phyloP scores from a whole-genome alignment of 2,113 vertebrate species.

The Myiozetetes cayanensis region DNA sequence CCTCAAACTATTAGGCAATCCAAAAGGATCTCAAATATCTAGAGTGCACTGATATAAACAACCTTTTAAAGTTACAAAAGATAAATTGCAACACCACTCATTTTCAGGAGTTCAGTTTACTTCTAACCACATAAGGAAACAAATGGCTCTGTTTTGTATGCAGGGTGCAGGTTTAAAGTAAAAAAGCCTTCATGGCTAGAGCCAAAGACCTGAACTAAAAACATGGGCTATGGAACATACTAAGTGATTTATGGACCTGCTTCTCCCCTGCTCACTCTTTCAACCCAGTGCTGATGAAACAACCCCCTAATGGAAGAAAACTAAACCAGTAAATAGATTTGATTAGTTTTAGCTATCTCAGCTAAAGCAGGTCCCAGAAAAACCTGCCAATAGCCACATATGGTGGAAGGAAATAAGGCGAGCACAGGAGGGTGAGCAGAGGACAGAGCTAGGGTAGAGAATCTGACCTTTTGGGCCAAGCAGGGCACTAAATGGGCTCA shows the following conservation, averaged over 20 bases:
- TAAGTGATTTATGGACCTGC: neutral
- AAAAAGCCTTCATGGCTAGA: neutral
- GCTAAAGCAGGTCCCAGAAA: neutral
- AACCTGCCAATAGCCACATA: neutral
- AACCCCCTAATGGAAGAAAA: neutral
- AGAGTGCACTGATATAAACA: neutral
- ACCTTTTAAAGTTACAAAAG: neutral
- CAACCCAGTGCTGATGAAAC: neutral
- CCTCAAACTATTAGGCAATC: neutral
- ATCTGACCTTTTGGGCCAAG: neutral
- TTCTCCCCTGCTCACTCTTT: neutral
- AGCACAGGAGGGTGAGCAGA: neutral
- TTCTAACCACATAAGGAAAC: neutral
- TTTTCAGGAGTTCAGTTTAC: neutral
- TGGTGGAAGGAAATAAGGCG: neutral
- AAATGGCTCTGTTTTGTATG: neutral
- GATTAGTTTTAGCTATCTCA: neutral
- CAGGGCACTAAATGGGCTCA: neutral
- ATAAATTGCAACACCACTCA: neutral
- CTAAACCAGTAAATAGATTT: neutral
- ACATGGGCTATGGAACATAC: neutral
- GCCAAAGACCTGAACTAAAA: neutral
- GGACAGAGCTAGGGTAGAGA: neutral
- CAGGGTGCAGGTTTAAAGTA: neutral
- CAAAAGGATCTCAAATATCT: neutral